A percentile compares a stretch with the other conserved stretches of the same genome.
phyloP scores from a whole-genome alignment of 2,113 vertebrate genomes.

The Meriones unguiculatus region DNA sequence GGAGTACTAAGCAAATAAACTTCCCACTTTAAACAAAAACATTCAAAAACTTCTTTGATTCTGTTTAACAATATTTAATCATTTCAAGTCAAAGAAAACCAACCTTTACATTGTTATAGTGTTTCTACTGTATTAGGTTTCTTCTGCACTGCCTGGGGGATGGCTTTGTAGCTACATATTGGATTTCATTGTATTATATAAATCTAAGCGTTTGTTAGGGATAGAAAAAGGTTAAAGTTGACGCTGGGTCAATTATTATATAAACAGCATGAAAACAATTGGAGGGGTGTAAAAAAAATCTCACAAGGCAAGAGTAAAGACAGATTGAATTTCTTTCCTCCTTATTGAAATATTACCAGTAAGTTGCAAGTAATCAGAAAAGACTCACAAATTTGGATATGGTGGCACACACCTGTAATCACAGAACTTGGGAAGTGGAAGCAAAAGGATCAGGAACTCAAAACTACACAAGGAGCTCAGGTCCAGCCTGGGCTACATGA shows the following conservation, averaged over 20 bases:
- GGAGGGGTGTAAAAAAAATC: background rate
- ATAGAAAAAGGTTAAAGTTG: background rate
- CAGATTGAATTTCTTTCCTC: background rate
- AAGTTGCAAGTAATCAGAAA: background rate
- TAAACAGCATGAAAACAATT: slow-evolving; percentile 6
- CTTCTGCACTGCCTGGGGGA: background rate
- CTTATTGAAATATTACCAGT: background rate
- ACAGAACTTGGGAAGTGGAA: background rate
- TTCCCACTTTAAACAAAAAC: slow-evolving; percentile 87
- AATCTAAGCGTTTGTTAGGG: slow-evolving; percentile 49
- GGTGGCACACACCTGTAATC: background rate
- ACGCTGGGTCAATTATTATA: background rate
- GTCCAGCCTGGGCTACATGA: background rate
- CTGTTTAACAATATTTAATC: slow-evolving; percentile 51
- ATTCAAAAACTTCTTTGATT: slow-evolving; percentile 38
- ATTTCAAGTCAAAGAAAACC: slow-evolving; percentile 48
- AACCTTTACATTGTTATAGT: background rate
- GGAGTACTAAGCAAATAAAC: slow-evolving; percentile 93
- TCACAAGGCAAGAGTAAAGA: slow-evolving; percentile 24
- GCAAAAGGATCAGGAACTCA: background rate
- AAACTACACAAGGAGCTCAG: background rate
- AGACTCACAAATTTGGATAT: background rate
- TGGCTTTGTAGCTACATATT: background rate
- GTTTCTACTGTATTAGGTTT: slow-evolving; percentile 20
- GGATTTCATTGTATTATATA: background rate